phyloP scores from a whole-genome alignment of 2,797 vertebrate species.

The Fratercula arctica region DNA sequence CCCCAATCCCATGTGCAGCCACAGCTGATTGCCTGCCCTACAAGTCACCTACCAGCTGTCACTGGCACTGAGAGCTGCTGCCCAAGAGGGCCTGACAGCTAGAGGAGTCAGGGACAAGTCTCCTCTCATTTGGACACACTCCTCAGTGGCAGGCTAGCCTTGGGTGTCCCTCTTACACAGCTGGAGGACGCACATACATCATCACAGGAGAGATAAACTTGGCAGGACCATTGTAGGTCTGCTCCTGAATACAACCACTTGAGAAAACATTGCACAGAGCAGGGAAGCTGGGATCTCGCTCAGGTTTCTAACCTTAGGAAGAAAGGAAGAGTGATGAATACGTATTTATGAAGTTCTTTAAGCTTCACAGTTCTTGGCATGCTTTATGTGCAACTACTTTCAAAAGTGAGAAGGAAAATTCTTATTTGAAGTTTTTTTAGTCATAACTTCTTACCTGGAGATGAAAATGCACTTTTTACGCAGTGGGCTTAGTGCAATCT shows the following conservation, averaged over 20 bases:
- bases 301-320: not conserved
- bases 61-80: not conserved
- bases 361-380: not conserved
- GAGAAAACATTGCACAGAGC: not conserved
- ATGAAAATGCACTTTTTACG: not conserved
- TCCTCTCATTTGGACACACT: not conserved
- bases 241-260: not conserved
- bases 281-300: not conserved
- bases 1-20: not conserved
- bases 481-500: not conserved
- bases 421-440: not conserved
- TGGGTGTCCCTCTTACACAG: not conserved
- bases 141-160: not conserved
- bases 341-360: not conserved
- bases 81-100: not conserved
- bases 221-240: not conserved
- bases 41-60: not conserved
- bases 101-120: not conserved
- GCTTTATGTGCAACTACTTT: not conserved
- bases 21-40: not conserved
- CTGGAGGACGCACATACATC: not conserved
- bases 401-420: not conserved
- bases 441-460: not conserved
- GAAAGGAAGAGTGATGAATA: not conserved
- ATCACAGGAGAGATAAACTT: not conserved